Evolutionary conservation across 2,797 vertebrate species (phyloP), one percentile per base, ranked within the genome.

Genomic region (Eulemur coronatus): DNA sequence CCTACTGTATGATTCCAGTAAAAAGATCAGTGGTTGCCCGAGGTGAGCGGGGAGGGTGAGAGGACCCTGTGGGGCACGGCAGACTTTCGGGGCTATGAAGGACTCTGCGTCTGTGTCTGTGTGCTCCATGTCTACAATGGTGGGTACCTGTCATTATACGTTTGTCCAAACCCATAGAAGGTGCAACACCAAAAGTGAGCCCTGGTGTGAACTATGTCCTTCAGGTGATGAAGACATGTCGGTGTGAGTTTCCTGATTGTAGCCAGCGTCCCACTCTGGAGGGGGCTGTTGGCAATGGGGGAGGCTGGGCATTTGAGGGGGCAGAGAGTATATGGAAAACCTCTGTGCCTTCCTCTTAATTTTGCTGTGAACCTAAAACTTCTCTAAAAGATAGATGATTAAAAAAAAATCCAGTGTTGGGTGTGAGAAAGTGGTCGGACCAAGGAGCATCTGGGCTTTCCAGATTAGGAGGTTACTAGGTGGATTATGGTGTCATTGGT

Each of bases 111-210:
- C 52, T 9, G 20, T 28, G 13, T 1, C 12, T 0, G 9, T 61
- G 41, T n/a, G 30, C 13, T 14, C 35, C 17, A 5, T 7, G 12
- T 82, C 57, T 67, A 5, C 48, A 24, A 17, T 14, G 61, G 17
- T 4, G 52, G 59, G 4, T 22, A 4, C 13, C 1, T 2, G 10
- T 5, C 38, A 46, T 8, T 5, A 2, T 17, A 15, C 0, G 1
- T 35, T 12, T 35, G 18, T 46, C 22, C 17, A 33, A 30, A 69
- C 24, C 33, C 41, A 38, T 1, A 59, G 24, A 15, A 9, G 10
- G 3, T 14, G 35, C 28, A 5, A 52, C 18, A 57, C 26, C 17
- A 28, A 59, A 70, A 33, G n/a, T 11, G 24, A 55, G 24, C 33
- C 70, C 8, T 30, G 20, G 14, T 15, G 20, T 11, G 1, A 46